phyloP scores from a whole-genome alignment of 2,888 invertebrate species.

The Norana najaformis region DNA sequence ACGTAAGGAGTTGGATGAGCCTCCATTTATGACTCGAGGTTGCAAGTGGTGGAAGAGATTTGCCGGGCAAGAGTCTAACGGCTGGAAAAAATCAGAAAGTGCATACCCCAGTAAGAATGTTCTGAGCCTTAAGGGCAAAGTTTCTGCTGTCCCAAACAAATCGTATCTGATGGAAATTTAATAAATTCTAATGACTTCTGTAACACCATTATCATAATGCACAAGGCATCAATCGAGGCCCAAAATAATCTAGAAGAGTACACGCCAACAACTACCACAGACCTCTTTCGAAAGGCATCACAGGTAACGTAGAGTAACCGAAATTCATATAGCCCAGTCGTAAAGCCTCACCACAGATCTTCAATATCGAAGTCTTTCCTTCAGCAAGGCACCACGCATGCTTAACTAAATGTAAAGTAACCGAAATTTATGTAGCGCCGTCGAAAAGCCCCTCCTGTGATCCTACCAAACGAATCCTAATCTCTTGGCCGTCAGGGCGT shows the following conservation, averaged over 20 bases:
- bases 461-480: conserved; percentile 60
- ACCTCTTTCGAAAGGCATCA: neutral
- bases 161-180: neutral
- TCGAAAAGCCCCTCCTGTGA: neutral
- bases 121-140: neutral
- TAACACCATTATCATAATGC: neutral
- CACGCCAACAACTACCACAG: neutral
- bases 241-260: neutral
- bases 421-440: neutral
- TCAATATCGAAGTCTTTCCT: neutral
- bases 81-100: no score
- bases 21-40: no score
- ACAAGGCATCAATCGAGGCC: neutral
- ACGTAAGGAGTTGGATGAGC: no score
- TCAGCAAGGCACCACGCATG: neutral
- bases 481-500: conserved; percentile 51
- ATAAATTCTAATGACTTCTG: neutral
- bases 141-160: neutral
- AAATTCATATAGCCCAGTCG: neutral
- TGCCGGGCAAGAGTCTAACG: no score
- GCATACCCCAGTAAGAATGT: no score
- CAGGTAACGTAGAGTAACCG: neutral
- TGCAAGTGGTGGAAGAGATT: neutral
- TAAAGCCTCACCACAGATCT: neutral
- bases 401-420: no score